Base-by-base conservation (phyloP, 2,113 vertebrate genomes). In the Clarias batrachus region DNA sequence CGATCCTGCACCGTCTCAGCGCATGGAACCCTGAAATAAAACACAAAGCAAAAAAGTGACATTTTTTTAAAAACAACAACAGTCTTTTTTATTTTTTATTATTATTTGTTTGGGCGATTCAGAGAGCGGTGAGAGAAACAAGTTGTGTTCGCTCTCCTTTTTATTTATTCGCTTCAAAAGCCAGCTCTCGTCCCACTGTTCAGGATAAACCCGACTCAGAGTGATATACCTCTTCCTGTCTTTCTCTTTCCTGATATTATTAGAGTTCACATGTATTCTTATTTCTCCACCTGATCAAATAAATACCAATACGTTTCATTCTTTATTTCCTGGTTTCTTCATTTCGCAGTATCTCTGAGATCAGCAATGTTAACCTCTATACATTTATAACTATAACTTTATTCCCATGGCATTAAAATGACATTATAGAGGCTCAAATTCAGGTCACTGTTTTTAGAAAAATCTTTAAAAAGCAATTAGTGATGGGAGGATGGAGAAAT, bases 201-300 rank as follows among this genome's bases (percentile, higher is more conserved):
- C 85, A 86, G 85, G 78, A 48, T 78, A 8, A 56, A 78, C 17
- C 23, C 25, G 73, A 71, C 63, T 74, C 48, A 78, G 87, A 89
- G 71, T 84, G 77, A 82, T 87, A 85, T 85, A 89, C 88, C 88
- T 89, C 88, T 85, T 85, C n/a, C 59, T 81, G 76, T 87, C n/a
- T 83, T 85, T 76, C 79, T 1, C 27, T 11, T 19, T 60, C 65
- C 63, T 65, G 25, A 23, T 23, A 63, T 65, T 65, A 65, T 65
- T 65, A 65, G 30, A 2, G 4, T 41, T 73, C 68, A 70, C 68
- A 5, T 30, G 12, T 48, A 23, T 21, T 48, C 1, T 48, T 25
- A n/a, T 88, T 33, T 62, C 76, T n/a, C 54, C 76, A 62, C 52
- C 27, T 56, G n/a, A 30, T 48, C 37, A 87, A 54, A 87, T 62